Conservation (phyloP, 1,140 invertebrate species). For the Neodiprion lecontei region DNA sequence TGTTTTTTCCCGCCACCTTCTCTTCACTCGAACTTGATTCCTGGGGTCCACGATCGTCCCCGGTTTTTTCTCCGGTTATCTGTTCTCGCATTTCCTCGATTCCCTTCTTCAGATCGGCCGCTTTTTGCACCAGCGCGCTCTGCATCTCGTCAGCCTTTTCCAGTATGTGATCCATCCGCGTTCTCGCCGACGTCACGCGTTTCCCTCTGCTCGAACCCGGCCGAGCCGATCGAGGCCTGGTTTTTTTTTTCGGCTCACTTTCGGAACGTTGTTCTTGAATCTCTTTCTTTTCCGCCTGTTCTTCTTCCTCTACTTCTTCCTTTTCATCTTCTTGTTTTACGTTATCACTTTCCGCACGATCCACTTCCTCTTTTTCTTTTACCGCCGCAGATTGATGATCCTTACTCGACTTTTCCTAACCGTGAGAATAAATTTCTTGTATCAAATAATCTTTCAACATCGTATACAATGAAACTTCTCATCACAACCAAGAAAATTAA, state of each 20-base stretch:
- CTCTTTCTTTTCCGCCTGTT: constrained; percentile 19
- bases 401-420: constrained; percentile 20
- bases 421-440: too few species aligned
- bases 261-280: constrained; percentile 17
- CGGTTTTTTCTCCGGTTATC: constrained; percentile 36
- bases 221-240: not conserved
- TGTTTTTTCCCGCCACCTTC: not conserved
- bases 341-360: constrained; percentile 18
- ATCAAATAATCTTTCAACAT: too few species aligned
- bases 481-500: too few species aligned
- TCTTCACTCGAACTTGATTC: not conserved
- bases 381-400: constrained; percentile 19
- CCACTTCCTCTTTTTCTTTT: constrained; percentile 21
- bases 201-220: not conserved
- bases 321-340: constrained; percentile 23
- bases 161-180: constrained; percentile 44
- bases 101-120: constrained; percentile 48
- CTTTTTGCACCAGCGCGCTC: constrained; percentile 42
- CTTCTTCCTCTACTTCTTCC: constrained; percentile 23
- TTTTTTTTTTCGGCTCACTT: not conserved
- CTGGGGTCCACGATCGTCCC: constrained; percentile 25
- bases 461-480: too few species aligned
- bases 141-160: constrained; percentile 46
- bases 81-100: constrained; percentile 50
- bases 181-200: not conserved